Evolutionary conservation across 2,888 invertebrate species (phyloP).

Genomic region (Parthenolecanium corni): DNA sequence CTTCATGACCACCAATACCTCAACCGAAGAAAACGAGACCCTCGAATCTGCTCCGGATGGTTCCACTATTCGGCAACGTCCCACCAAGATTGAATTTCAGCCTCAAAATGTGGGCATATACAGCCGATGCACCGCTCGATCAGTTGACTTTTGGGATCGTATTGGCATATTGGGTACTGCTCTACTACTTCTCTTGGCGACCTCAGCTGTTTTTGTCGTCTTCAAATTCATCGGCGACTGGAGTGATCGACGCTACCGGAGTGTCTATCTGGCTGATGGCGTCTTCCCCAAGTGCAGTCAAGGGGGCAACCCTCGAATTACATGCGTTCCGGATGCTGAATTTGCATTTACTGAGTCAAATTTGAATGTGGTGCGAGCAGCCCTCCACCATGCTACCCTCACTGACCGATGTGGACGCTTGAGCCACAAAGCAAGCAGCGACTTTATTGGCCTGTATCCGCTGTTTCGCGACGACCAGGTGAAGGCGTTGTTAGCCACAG

Average conservation of each 20-base stretch:
- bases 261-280: background rate
- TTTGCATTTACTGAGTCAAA: background rate
- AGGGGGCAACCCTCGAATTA: background rate
- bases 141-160: background rate
- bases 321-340: constrained; percentile 1
- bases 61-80: background rate
- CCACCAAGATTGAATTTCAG: background rate
- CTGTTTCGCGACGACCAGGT: background rate
- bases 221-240: background rate
- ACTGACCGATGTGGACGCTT: background rate
- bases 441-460: constrained; percentile 3
- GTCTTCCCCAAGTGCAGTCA: background rate
- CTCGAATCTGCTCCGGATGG: background rate
- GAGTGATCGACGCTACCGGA: background rate
- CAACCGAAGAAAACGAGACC: background rate
- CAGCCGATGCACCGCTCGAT: background rate
- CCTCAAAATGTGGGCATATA: background rate
- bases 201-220: background rate
- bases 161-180: background rate
- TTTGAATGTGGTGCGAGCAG: background rate
- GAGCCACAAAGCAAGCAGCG: background rate
- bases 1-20: background rate
- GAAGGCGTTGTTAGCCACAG: background rate
- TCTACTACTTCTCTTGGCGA: background rate
- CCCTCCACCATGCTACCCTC: background rate